Base-by-base conservation (phyloP, 2,888 invertebrate genomes). In the Ptychoptera contaminata region DNA sequence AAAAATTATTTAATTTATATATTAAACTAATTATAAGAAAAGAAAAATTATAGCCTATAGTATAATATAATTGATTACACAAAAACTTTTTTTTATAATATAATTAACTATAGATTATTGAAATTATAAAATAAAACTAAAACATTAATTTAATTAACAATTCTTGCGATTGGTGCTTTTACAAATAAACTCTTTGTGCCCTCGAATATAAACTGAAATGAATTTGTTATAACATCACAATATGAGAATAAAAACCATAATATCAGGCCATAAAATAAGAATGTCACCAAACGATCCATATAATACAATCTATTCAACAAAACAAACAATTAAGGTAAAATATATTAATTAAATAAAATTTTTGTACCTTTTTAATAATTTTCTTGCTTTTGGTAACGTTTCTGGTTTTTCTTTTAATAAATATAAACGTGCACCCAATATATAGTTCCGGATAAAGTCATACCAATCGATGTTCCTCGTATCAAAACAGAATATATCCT, bases 381-480 rank as follows among this genome's bases (percentile, higher is more conserved):
- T 55, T 53, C 69, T 69, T 0, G 87, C 84, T 37, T 77, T 71
- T 0, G 87, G 84, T 16, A 91, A 57, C 0, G 82, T 82, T 9
- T 77, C 71, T 0, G 80, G 77, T 53, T 82, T 81, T 54, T 94
- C 93, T 50, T 88, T 87, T 46, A 90, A 69, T 56, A 86, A 82
- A 59, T 75, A 92, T 52, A 80, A 77, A 12, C 92, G 73, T n/a
- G 84, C 79, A 0, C 92, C 93, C 50, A 82, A 70, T 30, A 91
- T 76, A 56, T 87, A 87, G 57, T 67, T 71, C 51, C 72, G 67
- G 50, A 85, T 60, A 56, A 79, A 87, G 1, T 70, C 60, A 44
- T 77, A 71, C 73, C 79, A 80, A 51, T 76, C 63, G 2, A 79
- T 53, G n/a, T 11, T 16, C 34, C 29, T 42, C 2, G 23, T 42